Conservation (phyloP, 1,140 invertebrate genomes). For the Sarcophaga bullata region DNA sequence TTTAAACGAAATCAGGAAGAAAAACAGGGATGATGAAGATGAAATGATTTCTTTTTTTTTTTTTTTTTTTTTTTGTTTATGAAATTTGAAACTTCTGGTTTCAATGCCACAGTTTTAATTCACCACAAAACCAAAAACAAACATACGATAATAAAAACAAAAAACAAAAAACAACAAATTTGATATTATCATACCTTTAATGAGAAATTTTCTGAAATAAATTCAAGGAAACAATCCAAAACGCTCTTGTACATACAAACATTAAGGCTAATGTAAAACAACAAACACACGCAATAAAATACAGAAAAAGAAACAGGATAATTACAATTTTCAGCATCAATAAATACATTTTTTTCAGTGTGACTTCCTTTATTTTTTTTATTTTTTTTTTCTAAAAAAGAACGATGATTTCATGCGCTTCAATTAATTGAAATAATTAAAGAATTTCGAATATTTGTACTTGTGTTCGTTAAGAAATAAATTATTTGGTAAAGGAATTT, state of each 20-base stretch:
- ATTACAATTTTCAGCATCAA: conserved; percentile 15
- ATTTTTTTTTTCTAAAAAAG: background rate
- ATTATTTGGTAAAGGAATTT: no score
- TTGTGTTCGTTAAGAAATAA: no score
- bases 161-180: no score
- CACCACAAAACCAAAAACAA: background rate
- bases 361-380: background rate
- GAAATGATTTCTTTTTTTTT: background rate
- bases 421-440: conserved; percentile 7
- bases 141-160: background rate
- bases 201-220: background rate
- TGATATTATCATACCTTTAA: background rate
- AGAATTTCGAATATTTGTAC: background rate
- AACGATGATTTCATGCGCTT: background rate
- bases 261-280: background rate
- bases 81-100: background rate
- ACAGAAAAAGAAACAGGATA: background rate
- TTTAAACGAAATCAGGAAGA: background rate
- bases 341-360: background rate
- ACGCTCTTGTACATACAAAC: background rate
- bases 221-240: background rate
- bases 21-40: background rate
- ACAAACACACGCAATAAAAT: background rate
- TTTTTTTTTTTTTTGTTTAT: background rate
- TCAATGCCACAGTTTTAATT: background rate